Evolutionary conservation across 2,113 vertebrate genomes (phyloP).

Genomic region (Entomyzon cyanotis): DNA sequence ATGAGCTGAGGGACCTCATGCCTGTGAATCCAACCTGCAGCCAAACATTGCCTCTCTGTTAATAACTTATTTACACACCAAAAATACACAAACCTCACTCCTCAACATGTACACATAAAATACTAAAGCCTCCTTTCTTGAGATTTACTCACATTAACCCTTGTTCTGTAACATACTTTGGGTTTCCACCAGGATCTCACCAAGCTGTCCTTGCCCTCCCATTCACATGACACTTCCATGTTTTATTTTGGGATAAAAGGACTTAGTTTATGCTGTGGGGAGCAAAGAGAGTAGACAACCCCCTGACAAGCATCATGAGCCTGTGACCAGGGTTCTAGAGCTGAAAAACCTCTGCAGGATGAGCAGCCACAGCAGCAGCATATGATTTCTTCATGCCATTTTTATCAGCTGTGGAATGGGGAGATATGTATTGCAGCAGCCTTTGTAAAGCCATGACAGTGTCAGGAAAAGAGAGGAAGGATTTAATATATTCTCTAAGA

Average conservation of each 20-base stretch:
- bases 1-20: not conserved
- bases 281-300: not conserved
- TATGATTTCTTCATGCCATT: not conserved
- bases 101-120: not conserved
- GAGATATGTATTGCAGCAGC: not conserved
- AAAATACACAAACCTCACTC: not conserved
- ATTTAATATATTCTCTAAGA: not conserved
- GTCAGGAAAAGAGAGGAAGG: not conserved
- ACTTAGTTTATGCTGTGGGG: not conserved
- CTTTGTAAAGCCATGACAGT: not conserved
- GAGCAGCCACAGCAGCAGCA: not conserved
- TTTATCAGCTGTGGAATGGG: not conserved
- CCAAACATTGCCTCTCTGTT: not conserved
- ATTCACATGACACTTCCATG: not conserved
- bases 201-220: not conserved
- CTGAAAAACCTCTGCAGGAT: not conserved
- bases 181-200: not conserved
- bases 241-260: not conserved
- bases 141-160: not conserved
- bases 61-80: not conserved
- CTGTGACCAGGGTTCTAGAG: not conserved
- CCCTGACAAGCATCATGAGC: not conserved
- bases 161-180: not conserved
- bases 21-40: not conserved
- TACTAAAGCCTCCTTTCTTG: not conserved